Evolutionary conservation across 1,140 invertebrate species (phyloP).

Genomic region (Saccostrea glomerata): DNA sequence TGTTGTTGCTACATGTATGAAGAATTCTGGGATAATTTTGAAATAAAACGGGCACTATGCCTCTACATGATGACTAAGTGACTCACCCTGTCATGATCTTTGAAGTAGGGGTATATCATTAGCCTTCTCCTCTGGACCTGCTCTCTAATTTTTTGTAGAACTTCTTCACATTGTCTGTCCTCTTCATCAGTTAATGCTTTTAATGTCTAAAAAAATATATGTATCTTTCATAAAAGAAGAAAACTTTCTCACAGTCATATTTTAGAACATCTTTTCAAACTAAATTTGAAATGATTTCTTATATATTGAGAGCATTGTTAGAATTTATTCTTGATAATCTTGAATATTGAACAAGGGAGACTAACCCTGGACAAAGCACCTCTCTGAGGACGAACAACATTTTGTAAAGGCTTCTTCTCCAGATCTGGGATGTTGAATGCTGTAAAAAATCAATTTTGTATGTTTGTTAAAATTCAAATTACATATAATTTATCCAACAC

Average conservation of each 20-base stretch:
- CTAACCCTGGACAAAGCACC: constrained; percentile 76
- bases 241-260: too few relatives aligned
- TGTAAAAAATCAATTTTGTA: constrained; percentile 58
- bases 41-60: too few relatives aligned
- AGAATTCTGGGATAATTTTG: too few relatives aligned
- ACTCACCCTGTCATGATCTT: constrained; percentile 78
- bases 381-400: constrained; percentile 70
- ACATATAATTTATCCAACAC: not conserved
- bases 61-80: too few relatives aligned
- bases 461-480: not conserved
- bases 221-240: too few relatives aligned
- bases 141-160: constrained; percentile 71
- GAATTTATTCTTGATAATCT: not conserved
- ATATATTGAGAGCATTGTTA: too few relatives aligned
- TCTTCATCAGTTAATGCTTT: constrained; percentile 69
- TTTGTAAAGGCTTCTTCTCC: constrained; percentile 78
- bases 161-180: constrained; percentile 67
- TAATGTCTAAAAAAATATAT: constrained; percentile 65
- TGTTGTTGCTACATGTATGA: too few relatives aligned
- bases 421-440: constrained; percentile 78
- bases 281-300: too few relatives aligned
- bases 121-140: constrained; percentile 73
- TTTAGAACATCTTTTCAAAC: not conserved
- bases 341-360: constrained; percentile 9
- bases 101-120: constrained; percentile 78